Conservation (phyloP, 2,797 vertebrate genomes). For the Sphaeramia orbicularis region DNA sequence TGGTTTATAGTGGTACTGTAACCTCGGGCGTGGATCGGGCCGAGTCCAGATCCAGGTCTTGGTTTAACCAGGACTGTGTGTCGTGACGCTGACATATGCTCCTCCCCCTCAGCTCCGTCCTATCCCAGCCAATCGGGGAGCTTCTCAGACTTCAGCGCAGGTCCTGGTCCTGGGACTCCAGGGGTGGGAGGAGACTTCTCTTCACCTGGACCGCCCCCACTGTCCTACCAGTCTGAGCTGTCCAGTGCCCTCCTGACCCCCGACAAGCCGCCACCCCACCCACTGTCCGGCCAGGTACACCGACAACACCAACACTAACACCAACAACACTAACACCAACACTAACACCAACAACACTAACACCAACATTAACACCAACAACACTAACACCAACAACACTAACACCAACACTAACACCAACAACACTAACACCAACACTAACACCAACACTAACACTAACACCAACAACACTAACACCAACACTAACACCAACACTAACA, state of each 20-base stretch:
- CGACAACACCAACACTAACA: background rate
- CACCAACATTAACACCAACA: no score
- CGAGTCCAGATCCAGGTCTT: no score
- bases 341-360: no score
- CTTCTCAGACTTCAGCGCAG: conserved; percentile 87
- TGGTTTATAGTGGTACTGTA: no score
- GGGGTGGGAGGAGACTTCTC: conserved; percentile 81
- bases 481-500: no score
- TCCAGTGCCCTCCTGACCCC: conserved; percentile 86
- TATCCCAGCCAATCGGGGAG: conserved; percentile 81
- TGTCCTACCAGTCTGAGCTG: conserved; percentile 91
- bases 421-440: no score
- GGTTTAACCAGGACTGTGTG: no score
- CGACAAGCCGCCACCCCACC: conserved; percentile 85
- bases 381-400: no score
- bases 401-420: no score
- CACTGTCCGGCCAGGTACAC: conserved; percentile 87
- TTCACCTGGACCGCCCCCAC: conserved; percentile 81
- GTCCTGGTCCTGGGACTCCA: conserved; percentile 81
- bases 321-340: background rate
- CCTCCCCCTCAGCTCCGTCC: conserved; percentile 82
- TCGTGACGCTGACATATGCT: background rate
- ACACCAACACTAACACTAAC: no score
- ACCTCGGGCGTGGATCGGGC: no score
- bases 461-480: no score